A percentile compares a stretch with the other conserved stretches of the same genome.
These are phyloP conservation scores for Neostethus bicornis DNA, from an alignment of 2,797 vertebrate species.

Conservation along the genomic window DNA sequence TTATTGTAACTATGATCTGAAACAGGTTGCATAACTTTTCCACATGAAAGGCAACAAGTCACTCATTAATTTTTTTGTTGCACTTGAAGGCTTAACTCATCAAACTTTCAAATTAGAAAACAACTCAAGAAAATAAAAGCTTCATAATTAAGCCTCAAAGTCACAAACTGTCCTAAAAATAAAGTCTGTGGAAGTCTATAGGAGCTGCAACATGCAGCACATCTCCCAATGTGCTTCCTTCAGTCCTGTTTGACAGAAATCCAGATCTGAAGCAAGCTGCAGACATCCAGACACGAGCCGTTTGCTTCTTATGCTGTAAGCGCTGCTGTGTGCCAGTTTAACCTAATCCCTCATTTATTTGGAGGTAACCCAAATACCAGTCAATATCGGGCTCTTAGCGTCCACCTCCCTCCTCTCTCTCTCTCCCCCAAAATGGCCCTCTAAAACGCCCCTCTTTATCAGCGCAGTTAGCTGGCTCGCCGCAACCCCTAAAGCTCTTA, in stretches of 20 bases:
- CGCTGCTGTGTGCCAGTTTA: constrained; percentile 54
- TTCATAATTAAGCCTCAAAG: not conserved
- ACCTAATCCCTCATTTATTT: constrained; percentile 74
- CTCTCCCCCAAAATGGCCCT: constrained; percentile 49
- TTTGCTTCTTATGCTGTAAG: constrained; percentile 47
- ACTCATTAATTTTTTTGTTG: not conserved
- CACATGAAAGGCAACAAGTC: constrained; percentile 15
- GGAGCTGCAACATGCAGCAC: not conserved
- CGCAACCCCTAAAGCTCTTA: constrained; percentile 82
- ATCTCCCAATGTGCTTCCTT: constrained; percentile 11
- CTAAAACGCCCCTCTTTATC: constrained; percentile 77
- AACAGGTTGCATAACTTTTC: not conserved
- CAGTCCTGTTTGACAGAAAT: constrained; percentile 23
- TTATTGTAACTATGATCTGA: not conserved
- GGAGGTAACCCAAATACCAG: constrained; percentile 74
- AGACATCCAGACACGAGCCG: constrained; percentile 38
- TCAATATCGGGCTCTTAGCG: constrained; percentile 68
- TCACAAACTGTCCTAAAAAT: not conserved
- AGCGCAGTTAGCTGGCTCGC: constrained; percentile 63
- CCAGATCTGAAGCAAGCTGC: constrained; percentile 12
- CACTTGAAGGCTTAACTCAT: not conserved
- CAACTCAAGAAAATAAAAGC: not conserved
- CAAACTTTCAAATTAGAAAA: not conserved
- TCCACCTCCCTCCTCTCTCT: constrained; percentile 41
- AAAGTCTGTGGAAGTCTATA: not conserved